Base-by-base conservation (phyloP, 2,888 invertebrate genomes). In the Parnassius mnemosyne region DNA sequence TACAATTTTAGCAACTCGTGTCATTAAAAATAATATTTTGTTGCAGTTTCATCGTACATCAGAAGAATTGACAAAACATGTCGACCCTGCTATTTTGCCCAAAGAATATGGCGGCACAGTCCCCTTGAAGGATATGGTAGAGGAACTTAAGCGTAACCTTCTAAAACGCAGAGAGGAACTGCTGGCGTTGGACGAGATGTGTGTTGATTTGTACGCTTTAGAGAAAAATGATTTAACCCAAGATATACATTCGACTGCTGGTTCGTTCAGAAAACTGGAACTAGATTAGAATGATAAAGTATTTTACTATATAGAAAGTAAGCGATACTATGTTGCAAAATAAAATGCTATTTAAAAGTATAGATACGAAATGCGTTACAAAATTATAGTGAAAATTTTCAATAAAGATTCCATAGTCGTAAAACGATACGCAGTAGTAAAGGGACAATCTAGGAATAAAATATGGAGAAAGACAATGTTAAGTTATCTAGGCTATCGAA, bases 71-170 rank as follows among this genome's bases (percentile, higher is more conserved):
- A 93, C 93, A 68, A 92, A 94, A 51, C 93, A 94, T 71, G 92
- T 97, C 9, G 94, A 96, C 78, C 93, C 94, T 34, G 93, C 94
- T 65, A 95, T 97, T 73, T 84, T 97, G 67, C 97, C 97, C 0
- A 95, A 95, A 81, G 97, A 97, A 84, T 97, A 97, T 77, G 97
- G 97, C 10, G 97, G 97, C n/a, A 94, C 94, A 20, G 93, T 96
- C 20, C 96, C 97, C 16, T 85, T 97, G 58, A 92, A 92, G 42
- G 95, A 96, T 58, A 97, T 97, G 96, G 95, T 97, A 66, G 94
- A 95, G 81, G 93, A 93, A 74, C 92, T 96, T 67, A 96, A 96
- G 78, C 84, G 89, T 47, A 93, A 93, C 60, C 83, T 96, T 53
- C 82, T 93, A 64, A 93, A 93, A 66, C 93, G 93, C 63, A 93